Evolutionary conservation across 2,797 vertebrate species (phyloP).

Genomic region (Danio aesculapii): DNA sequence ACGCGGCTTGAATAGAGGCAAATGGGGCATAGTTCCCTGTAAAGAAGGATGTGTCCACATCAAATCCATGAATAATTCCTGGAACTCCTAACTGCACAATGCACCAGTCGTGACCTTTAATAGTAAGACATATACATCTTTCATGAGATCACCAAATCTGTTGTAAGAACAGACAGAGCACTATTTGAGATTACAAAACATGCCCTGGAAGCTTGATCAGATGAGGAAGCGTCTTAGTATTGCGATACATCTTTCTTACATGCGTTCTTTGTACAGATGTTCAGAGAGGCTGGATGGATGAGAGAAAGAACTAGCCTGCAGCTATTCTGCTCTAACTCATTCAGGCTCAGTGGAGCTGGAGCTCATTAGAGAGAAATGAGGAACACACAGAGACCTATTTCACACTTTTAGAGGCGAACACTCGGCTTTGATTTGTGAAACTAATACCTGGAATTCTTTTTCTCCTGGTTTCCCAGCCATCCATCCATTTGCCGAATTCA

Average conservation of each 20-base stretch:
- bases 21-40: slow-evolving; percentile 77
- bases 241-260: slow-evolving; percentile 31
- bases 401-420: not conserved
- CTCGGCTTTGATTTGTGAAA: slow-evolving; percentile 14
- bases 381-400: slow-evolving; percentile 1
- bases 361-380: slow-evolving; percentile 18
- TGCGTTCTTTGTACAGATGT: slow-evolving; percentile 30
- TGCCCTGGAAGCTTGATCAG: slow-evolving; percentile 41
- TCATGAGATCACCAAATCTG: slow-evolving; percentile 48
- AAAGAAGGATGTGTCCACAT: slow-evolving; percentile 84
- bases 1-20: slow-evolving; percentile 78
- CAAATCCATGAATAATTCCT: slow-evolving; percentile 74
- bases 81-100: slow-evolving; percentile 78
- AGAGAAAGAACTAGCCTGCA: slow-evolving; percentile 33
- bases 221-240: slow-evolving; percentile 6
- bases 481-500: slow-evolving; percentile 84
- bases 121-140: slow-evolving; percentile 43
- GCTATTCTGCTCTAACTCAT: slow-evolving; percentile 33
- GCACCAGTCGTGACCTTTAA: slow-evolving; percentile 81
- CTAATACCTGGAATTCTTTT: slow-evolving; percentile 80
- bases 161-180: slow-evolving; percentile 24
- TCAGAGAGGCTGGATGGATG: slow-evolving; percentile 36
- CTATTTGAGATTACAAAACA: slow-evolving; percentile 42
- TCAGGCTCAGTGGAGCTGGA: slow-evolving; percentile 28
- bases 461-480: slow-evolving; percentile 87